A percentile compares a stretch with the other conserved stretches of the same genome.
These are phyloP conservation scores for Hydrotaea diabolus DNA, from an alignment of 2,888 invertebrate species.

Conservation along the genomic window DNA sequence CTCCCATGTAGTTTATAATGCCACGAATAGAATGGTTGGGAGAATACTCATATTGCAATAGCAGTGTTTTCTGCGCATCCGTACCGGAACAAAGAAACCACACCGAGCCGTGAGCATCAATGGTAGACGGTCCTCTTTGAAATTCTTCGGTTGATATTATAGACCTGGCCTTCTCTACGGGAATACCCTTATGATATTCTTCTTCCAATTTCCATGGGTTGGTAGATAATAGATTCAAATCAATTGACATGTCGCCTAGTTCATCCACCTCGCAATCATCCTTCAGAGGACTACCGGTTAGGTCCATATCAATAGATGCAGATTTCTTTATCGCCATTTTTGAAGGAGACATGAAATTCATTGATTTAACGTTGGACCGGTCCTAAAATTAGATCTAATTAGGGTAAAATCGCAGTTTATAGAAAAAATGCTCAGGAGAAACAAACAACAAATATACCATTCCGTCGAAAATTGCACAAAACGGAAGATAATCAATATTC, in stretches of 20 bases:
- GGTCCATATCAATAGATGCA: slow-evolving; percentile 69
- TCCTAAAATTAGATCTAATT: slow-evolving; percentile 62
- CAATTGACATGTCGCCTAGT: slow-evolving; percentile 75
- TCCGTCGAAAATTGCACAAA: too few relatives aligned
- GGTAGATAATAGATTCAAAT: slow-evolving; percentile 68
- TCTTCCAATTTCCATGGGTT: slow-evolving; percentile 77
- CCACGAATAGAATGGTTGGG: slow-evolving; percentile 73
- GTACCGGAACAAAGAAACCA: slow-evolving; percentile 85
- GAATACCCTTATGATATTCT: slow-evolving; percentile 75
- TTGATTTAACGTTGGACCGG: slow-evolving; percentile 45
- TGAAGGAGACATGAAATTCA: slow-evolving; percentile 66
- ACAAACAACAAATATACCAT: too few relatives aligned
- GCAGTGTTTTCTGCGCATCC: slow-evolving; percentile 81
- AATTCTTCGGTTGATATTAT: slow-evolving; percentile 74
- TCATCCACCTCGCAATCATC: slow-evolving; percentile 78
- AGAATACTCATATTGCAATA: slow-evolving; percentile 76
- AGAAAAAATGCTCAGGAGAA: too few relatives aligned
- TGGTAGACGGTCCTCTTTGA: slow-evolving; percentile 67
- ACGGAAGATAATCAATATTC: too few relatives aligned
- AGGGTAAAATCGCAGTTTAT: too few relatives aligned
- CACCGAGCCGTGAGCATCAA: slow-evolving; percentile 76
- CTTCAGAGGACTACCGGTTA: slow-evolving; percentile 80
- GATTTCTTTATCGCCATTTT: slow-evolving; percentile 66
- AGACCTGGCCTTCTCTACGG: slow-evolving; percentile 72
- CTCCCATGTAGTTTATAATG: slow-evolving; percentile 74